These are phyloP conservation scores for Aramus guarauna DNA, from an alignment of 2,113 vertebrate genomes.

Conservation along the genomic window DNA sequence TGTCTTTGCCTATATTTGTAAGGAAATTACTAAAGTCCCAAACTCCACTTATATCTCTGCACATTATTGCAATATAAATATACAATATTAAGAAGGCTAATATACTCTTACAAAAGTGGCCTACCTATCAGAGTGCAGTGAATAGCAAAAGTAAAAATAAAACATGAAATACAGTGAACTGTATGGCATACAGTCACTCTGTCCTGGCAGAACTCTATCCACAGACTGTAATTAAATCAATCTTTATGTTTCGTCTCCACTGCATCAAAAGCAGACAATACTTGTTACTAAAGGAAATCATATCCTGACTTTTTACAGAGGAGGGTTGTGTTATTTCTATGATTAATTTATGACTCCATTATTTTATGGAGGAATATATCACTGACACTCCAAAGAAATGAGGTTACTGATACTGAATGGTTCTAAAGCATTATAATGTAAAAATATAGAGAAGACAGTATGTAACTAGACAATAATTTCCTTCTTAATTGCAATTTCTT, in stretches of 20 bases:
- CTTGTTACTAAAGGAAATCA: neutral
- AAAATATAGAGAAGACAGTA: neutral
- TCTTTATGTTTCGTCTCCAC: neutral
- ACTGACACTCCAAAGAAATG: neutral
- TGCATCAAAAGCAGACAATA: neutral
- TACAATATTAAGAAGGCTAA: neutral
- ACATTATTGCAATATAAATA: neutral
- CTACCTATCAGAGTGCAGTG: neutral
- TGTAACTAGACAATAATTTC: neutral
- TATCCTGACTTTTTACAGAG: neutral
- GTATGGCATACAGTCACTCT: accelerated
- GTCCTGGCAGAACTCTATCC: neutral
- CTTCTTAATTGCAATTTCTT: neutral
- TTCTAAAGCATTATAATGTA: neutral
- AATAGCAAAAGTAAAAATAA: neutral
- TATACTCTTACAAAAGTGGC: neutral
- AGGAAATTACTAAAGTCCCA: neutral
- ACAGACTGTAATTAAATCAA: neutral
- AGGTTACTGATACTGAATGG: neutral
- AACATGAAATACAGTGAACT: neutral
- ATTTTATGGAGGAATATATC: neutral
- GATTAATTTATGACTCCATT: neutral
- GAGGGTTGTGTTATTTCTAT: neutral
- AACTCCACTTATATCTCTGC: neutral
- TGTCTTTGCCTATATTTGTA: neutral